Base-by-base conservation (phyloP, 2,888 invertebrate species). In the Phyllotreta cruciferae region DNA sequence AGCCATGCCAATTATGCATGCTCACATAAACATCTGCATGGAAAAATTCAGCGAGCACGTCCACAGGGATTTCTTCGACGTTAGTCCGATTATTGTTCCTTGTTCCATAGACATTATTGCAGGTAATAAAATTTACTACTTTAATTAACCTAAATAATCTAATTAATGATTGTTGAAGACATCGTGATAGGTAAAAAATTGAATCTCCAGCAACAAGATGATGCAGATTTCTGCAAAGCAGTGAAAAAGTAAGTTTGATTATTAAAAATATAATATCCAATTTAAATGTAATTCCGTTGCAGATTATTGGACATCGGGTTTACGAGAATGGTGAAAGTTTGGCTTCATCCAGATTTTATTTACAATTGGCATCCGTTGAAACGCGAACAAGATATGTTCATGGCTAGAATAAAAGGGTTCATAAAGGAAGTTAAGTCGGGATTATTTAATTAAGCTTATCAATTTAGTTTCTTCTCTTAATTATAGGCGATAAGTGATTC, bases 261-360 rank as follows among this genome's bases (percentile, higher is more conserved):
- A 35, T 11, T 10, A 1, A 53, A 13, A 5, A 4, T 1, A 8
- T 13, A 7, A 53, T 11, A 3, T 39, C 4, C 6, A 53, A 13
- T 53, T 13, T 53, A 24, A 24, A 24, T 53, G 7, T 37, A 8
- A 9, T 57, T 56, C 14, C 34, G 6, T 70, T 71, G 53, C 56
- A 75, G 74, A 13, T 62, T 70, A 41, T 72, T 74, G 49, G 53
- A 70, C 37, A 41, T 71, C n/a, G 65, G 54, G 10, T 72, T 71
- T 42, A 66, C 63, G 34, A 67, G 75, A 67, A 45, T 75, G 63
- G 55, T 66, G 1, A 74, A 71, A 62, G 67, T 72, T 5, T 73
- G 73, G 74, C 61, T 73, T 10, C 71, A 71, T 34, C 67, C 69
- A 3, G 67, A 71, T 56, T 62, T 71, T 35, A 58, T 71, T n/a